Conservation (phyloP, 2,113 vertebrate species). For the Semicossyphus pulcher region DNA sequence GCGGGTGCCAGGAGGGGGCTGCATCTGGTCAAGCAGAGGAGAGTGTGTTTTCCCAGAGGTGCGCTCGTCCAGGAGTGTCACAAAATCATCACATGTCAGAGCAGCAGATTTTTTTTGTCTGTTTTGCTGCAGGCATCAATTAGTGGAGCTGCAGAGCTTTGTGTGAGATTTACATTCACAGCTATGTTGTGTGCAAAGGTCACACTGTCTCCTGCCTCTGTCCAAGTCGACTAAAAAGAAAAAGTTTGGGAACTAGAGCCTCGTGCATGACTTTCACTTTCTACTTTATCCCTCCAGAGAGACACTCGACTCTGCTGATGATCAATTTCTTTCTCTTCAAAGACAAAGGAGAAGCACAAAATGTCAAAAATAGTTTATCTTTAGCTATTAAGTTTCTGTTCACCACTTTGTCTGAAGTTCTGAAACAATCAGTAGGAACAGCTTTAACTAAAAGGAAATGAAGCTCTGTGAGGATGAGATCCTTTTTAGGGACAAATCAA, state of each 20-base stretch:
- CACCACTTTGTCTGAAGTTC: slow-evolving; percentile 36
- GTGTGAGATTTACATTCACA: slow-evolving; percentile 62
- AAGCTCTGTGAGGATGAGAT: slow-evolving; percentile 15
- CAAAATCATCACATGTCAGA: slow-evolving; percentile 56
- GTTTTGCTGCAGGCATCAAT: slow-evolving; percentile 70
- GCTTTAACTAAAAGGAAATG: slow-evolving; percentile 20
- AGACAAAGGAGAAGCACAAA: slow-evolving; percentile 27
- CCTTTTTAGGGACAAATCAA: slow-evolving; percentile 37
- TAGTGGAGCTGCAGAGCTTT: slow-evolving; percentile 59
- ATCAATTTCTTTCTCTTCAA: slow-evolving; percentile 5
- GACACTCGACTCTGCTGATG: slow-evolving; percentile 21
- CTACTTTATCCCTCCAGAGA: slow-evolving; percentile 32
- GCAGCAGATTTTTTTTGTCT: slow-evolving; percentile 25
- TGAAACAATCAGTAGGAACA: slow-evolving; percentile 37
- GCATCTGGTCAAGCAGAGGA: slow-evolving; percentile 57
- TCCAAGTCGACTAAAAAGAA: slow-evolving; percentile 45
- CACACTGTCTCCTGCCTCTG: slow-evolving; percentile 38
- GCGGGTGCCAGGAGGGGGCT: slow-evolving; percentile 51
- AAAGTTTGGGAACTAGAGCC: slow-evolving; percentile 41
- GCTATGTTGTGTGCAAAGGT: slow-evolving; percentile 49
- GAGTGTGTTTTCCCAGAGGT: slow-evolving; percentile 53
- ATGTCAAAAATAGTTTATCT: slow-evolving; percentile 45
- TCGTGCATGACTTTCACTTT: slow-evolving; percentile 13
- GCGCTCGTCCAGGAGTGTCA: slow-evolving; percentile 47
- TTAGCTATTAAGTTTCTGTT: slow-evolving; percentile 38